Conservation (phyloP, 2,797 vertebrate genomes). For the Notolabrus celidotus region DNA sequence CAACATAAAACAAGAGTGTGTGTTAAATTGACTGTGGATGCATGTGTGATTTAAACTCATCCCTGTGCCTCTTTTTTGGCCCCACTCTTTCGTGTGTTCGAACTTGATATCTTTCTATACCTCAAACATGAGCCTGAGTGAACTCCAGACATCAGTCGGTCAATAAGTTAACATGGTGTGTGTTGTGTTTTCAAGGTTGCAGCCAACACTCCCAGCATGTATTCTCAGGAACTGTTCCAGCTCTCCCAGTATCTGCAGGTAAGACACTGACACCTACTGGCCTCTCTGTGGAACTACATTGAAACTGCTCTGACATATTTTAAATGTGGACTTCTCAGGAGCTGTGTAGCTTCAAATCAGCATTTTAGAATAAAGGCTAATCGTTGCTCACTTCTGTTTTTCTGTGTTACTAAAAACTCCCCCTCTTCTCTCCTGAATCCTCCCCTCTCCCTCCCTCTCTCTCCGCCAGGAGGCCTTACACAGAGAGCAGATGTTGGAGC, state of each 20-base stretch:
- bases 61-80: not conserved
- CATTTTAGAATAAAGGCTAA: too few relatives aligned
- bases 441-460: not conserved
- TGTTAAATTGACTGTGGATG: too few relatives aligned
- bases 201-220: constrained; percentile 99
- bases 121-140: constrained; percentile 12
- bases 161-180: not conserved
- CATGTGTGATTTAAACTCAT: too few relatives aligned
- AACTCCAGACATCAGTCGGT: not conserved
- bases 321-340: too few relatives aligned
- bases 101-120: not conserved
- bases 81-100: too few relatives aligned
- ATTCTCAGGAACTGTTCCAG: constrained; percentile 99
- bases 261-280: constrained; percentile 78
- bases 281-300: not conserved
- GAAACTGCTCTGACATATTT: too few relatives aligned
- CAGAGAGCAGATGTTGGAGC: constrained; percentile 99
- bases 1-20: too few relatives aligned
- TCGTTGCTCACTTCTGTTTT: too few relatives aligned
- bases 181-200: constrained; percentile 87
- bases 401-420: not conserved
- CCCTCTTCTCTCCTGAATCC: not conserved
- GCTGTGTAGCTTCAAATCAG: too few relatives aligned
- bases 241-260: constrained; percentile 99
- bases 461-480: constrained; percentile 96